Evolutionary conservation across 2,113 vertebrate genomes (phyloP).

Genomic region (Toxotes chatareus): DNA sequence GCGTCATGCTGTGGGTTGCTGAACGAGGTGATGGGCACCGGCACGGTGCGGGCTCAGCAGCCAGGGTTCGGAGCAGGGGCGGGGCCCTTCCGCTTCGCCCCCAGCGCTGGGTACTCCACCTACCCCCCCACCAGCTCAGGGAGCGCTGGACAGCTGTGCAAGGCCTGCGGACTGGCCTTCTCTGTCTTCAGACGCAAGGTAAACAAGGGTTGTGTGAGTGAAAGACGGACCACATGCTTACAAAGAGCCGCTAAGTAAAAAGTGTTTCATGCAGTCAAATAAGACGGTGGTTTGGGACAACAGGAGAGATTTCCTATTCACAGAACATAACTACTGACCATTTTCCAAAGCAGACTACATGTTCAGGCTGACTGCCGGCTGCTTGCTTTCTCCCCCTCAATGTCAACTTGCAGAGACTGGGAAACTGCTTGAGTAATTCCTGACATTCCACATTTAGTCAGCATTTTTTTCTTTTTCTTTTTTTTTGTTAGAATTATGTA

Average conservation of each 20-base stretch:
- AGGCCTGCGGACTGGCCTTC: slow-evolving; percentile 95
- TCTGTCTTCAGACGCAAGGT: slow-evolving; percentile 97
- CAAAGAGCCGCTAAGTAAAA: neutral
- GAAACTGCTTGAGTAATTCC: slow-evolving; percentile 35
- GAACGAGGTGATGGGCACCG: slow-evolving; percentile 98
- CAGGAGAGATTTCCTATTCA: neutral
- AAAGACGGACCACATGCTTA: neutral
- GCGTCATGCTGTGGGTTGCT: slow-evolving; percentile 97
- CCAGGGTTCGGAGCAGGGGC: slow-evolving; percentile 90
- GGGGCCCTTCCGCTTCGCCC: slow-evolving; percentile 93
- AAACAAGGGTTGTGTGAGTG: slow-evolving; percentile 46
- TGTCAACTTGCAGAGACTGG: neutral
- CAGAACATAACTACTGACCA: too few species aligned
- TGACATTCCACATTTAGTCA: slow-evolving; percentile 29
- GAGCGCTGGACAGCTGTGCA: slow-evolving; percentile 89
- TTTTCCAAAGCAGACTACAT: too few species aligned
- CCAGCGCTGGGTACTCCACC: slow-evolving; percentile 90
- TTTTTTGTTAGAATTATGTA: slow-evolving; percentile 48
- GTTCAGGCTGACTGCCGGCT: too few species aligned
- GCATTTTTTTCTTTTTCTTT: neutral
- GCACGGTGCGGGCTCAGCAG: slow-evolving; percentile 94
- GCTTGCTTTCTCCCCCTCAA: neutral
- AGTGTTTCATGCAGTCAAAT: neutral
- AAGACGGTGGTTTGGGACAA: neutral
- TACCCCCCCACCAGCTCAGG: slow-evolving; percentile 89